Conservation (phyloP, 2,797 vertebrate species). For the Galaxias olidus region DNA sequence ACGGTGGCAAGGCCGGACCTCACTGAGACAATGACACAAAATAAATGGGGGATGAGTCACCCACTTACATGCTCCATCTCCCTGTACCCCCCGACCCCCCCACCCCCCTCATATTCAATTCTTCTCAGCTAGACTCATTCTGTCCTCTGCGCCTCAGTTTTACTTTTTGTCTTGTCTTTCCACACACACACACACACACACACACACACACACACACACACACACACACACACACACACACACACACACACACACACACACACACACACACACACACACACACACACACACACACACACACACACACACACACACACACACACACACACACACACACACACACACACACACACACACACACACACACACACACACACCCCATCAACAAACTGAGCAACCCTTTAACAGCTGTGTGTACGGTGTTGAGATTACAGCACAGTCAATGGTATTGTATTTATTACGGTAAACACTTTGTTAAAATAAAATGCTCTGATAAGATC, state of each 20-base stretch:
- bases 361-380: neutral
- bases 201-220: conserved; percentile 15
- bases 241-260: neutral
- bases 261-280: neutral
- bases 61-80: conserved; percentile 57
- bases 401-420: too few relatives aligned
- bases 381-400: neutral
- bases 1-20: too few relatives aligned
- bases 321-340: neutral
- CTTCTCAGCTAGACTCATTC: too few relatives aligned
- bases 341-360: neutral
- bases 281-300: neutral
- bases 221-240: conserved; percentile 13
- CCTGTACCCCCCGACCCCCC: too few relatives aligned
- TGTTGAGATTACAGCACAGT: neutral
- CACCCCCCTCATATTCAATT: too few relatives aligned
- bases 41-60: conserved; percentile 69
- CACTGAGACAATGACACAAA: too few relatives aligned
- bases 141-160: conserved; percentile 47
- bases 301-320: neutral
- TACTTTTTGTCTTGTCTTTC: too few relatives aligned
- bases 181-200: conserved; percentile 25
- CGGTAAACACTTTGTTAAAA: too few relatives aligned
- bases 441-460: neutral
- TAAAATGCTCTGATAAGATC: neutral